Conservation (phyloP, 2,113 vertebrate genomes). For the Atractosteus spatula region DNA sequence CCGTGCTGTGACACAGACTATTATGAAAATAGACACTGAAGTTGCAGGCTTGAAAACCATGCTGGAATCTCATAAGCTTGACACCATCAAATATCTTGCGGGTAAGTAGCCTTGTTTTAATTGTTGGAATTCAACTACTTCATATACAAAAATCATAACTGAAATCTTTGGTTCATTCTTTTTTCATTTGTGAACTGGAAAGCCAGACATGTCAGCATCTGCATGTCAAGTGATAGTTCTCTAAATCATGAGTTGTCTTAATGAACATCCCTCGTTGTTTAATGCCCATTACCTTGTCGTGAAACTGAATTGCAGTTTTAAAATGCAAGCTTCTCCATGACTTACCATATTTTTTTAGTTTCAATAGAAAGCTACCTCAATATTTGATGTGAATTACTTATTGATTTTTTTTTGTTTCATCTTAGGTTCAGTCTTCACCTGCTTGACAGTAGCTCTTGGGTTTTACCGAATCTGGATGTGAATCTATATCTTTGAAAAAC, state of each 20-base stretch:
- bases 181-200: too few species aligned
- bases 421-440: conserved; percentile 70
- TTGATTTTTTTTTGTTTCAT: conserved; percentile 12
- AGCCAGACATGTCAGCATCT: too few species aligned
- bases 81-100: conserved; percentile 96
- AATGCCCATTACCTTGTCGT: too few species aligned
- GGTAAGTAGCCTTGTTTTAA: conserved; percentile 59
- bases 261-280: too few species aligned
- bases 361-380: not conserved
- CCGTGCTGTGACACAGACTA: conserved; percentile 79
- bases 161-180: not conserved
- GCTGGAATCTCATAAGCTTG: conserved; percentile 92
- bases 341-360: not conserved
- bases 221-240: too few species aligned
- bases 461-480: conserved; percentile 75
- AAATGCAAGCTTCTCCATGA: not conserved
- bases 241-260: too few species aligned
- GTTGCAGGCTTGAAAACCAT: conserved; percentile 93
- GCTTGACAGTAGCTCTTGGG: conserved; percentile 67
- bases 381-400: not conserved
- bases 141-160: not conserved
- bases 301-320: not conserved
- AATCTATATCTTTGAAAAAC: conserved; percentile 4
- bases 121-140: not conserved
- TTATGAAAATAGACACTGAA: conserved; percentile 94